phyloP scores from a whole-genome alignment of 2,797 vertebrate genomes.

The Coilia nasus region DNA sequence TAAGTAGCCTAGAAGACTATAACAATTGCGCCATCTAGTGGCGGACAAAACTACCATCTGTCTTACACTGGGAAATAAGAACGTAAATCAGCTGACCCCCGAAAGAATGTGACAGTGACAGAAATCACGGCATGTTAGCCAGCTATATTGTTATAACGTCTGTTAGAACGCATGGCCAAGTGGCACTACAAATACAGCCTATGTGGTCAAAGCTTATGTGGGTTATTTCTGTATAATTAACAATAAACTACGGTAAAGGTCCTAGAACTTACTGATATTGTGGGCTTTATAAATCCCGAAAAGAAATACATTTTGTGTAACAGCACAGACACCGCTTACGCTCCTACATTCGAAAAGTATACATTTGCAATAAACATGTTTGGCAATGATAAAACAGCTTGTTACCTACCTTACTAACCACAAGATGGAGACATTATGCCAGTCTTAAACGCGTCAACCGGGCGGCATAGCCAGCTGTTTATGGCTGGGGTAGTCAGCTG shows the following conservation, averaged over 20 bases:
- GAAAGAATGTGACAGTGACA: not conserved
- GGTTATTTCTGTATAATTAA: no score
- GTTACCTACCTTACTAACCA: not conserved
- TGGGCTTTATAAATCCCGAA: no score
- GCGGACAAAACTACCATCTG: not conserved
- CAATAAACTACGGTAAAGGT: no score
- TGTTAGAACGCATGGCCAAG: no score
- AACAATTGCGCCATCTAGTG: constrained; percentile 9
- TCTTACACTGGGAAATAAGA: not conserved
- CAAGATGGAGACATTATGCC: constrained; percentile 20
- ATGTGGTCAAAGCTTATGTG: no score
- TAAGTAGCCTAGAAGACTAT: not conserved
- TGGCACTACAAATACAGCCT: no score
- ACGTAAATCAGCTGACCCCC: not conserved
- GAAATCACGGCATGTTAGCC: not conserved
- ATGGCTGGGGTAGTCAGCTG: no score
- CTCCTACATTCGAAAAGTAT: no score
- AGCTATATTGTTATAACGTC: no score
- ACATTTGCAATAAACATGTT: not conserved
- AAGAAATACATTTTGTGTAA: no score
- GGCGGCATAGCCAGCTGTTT: not conserved
- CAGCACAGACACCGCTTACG: no score
- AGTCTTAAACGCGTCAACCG: not conserved
- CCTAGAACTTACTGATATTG: no score
- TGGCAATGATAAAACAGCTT: not conserved